A percentile compares a stretch with the other conserved stretches of the same genome.
These are phyloP conservation scores for Calliscelio sp. DNA, from an alignment of 2,888 invertebrate species.

Conservation along the genomic window DNA sequence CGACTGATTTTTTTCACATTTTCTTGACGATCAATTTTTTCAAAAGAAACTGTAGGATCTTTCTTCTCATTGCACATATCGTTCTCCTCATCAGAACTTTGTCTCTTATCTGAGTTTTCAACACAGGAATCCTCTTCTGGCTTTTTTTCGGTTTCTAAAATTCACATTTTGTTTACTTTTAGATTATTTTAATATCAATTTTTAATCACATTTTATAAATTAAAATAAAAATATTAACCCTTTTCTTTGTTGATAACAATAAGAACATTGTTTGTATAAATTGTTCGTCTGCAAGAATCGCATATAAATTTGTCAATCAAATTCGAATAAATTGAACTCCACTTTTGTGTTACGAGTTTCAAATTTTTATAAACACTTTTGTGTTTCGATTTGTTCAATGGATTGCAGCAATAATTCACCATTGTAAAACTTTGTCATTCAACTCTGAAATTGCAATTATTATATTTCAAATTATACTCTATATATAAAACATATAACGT, in stretches of 20 bases:
- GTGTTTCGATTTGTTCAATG: constrained; percentile 3
- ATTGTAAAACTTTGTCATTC: constrained; percentile 1
- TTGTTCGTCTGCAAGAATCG: constrained; percentile 3
- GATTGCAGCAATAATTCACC: constrained; percentile 18
- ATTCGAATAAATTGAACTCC: not conserved
- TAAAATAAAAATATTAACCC: not conserved
- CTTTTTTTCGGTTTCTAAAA: constrained; percentile 3
- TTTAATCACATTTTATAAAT: not conserved
- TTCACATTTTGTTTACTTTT: not conserved
- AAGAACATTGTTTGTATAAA: constrained; percentile 5
- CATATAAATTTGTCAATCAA: constrained; percentile 13
- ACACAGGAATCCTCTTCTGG: not conserved
- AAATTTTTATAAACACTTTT: constrained; percentile 12
- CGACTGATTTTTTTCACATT: not conserved
- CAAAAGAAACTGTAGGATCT: constrained; percentile 16
- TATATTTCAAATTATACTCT: not conserved
- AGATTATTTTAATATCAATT: not conserved
- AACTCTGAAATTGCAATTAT: constrained; percentile 19
- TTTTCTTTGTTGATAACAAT: not conserved
- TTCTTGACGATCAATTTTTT: constrained; percentile 25
- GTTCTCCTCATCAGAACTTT: constrained; percentile 12
- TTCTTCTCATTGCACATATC: constrained; percentile 2
- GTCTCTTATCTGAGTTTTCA: not conserved
- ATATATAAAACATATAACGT: not conserved
- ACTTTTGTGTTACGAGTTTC: not conserved